These are phyloP conservation scores for Eumerus sabulonum DNA, from an alignment of 2,888 invertebrate genomes.

Conservation along the genomic window DNA sequence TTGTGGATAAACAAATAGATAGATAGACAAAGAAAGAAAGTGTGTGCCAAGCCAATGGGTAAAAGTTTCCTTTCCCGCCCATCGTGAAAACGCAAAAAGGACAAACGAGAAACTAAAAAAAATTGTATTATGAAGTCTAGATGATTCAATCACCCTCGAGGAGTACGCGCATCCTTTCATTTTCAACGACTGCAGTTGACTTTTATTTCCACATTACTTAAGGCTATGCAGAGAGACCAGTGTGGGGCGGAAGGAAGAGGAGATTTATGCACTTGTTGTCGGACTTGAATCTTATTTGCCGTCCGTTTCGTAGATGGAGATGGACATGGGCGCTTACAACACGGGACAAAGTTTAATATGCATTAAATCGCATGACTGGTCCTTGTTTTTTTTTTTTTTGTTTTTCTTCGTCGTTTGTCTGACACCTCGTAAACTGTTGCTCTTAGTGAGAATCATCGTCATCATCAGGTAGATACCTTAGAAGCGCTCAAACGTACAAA, in stretches of 20 bases:
- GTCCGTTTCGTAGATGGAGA: conserved; percentile 39
- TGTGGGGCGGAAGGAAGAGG: background rate
- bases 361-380: conserved; percentile 54
- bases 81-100: background rate
- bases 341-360: conserved; percentile 63
- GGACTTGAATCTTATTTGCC: conserved; percentile 22
- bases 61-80: too few relatives aligned
- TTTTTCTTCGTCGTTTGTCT: conserved; percentile 19
- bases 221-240: conserved; percentile 12
- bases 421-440: conserved; percentile 55
- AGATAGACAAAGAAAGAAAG: background rate
- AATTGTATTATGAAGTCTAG: conserved; percentile 66
- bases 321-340: conserved; percentile 56
- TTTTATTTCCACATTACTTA: conserved; percentile 64
- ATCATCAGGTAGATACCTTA: too few relatives aligned
- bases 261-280: conserved; percentile 52
- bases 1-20: conserved; percentile 22
- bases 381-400: conserved; percentile 48
- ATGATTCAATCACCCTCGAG: conserved; percentile 68
- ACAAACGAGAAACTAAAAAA: conserved; percentile 41
- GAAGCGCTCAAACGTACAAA: too few relatives aligned
- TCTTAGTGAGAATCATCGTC: conserved; percentile 14
- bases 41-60: too few relatives aligned
- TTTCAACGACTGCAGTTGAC: conserved; percentile 60
- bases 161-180: conserved; percentile 59